Evolutionary conservation across 2,113 vertebrate species (phyloP).

Genomic region (Notechis scutatus): DNA sequence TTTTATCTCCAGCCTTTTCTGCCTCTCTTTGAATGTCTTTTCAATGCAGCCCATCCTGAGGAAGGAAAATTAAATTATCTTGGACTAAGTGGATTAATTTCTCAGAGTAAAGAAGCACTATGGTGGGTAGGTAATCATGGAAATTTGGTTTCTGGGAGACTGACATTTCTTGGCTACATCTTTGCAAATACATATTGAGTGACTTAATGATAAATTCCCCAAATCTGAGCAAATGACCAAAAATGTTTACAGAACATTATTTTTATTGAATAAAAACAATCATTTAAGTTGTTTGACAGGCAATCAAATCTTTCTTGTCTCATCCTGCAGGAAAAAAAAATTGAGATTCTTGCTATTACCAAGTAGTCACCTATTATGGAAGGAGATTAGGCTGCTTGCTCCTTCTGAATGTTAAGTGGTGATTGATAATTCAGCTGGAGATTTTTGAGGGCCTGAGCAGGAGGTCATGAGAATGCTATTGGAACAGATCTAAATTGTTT

Average conservation of each 20-base stretch:
- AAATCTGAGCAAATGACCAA: not conserved
- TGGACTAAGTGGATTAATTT: slow-evolving; percentile 21
- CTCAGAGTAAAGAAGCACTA: not conserved
- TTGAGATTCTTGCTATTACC: not conserved
- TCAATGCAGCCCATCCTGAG: not conserved
- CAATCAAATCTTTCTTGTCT: not conserved
- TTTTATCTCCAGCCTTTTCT: not conserved
- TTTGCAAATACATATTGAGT: not conserved
- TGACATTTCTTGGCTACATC: not conserved
- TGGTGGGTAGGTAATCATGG: not conserved
- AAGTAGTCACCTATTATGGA: not conserved
- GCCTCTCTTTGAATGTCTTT: not conserved
- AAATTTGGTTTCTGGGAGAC: not conserved
- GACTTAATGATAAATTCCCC: not conserved
- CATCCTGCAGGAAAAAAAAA: not conserved
- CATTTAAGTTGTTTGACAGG: not conserved
- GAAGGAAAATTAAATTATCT: slow-evolving; percentile 18
- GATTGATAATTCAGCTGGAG: not conserved
- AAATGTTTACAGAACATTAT: not conserved
- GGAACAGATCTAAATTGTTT: not conserved
- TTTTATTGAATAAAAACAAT: not conserved
- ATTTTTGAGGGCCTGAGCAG: not conserved
- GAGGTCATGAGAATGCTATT: not conserved
- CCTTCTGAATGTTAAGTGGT: not conserved
- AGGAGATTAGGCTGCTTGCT: not conserved